Evolutionary conservation across 2,888 invertebrate genomes (phyloP).

Genomic region (Deilephila porcellus): DNA sequence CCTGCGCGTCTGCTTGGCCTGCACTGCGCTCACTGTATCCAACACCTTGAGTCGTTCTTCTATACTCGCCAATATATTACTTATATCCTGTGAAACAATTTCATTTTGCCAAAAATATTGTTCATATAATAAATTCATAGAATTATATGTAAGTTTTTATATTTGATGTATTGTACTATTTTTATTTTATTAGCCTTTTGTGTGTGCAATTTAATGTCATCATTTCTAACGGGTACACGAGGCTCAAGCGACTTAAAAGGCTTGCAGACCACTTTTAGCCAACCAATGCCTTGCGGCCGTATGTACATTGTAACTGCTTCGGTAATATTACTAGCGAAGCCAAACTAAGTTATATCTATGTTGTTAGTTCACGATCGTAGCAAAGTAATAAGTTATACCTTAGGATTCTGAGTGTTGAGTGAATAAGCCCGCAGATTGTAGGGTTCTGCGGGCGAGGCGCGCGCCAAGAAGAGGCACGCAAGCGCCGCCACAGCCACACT

Average conservation of each 20-base stretch:
- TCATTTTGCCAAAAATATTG: too few relatives aligned
- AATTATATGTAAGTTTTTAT: too few relatives aligned
- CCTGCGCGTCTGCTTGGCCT: slow-evolving; percentile 73
- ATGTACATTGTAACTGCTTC: not conserved
- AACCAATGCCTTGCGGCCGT: not conserved
- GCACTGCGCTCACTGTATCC: slow-evolving; percentile 72
- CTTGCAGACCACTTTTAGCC: not conserved
- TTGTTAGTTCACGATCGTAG: not conserved
- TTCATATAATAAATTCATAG: too few relatives aligned
- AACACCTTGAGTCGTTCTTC: slow-evolving; percentile 74
- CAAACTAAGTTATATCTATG: not conserved
- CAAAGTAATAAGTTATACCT: slow-evolving; percentile 54
- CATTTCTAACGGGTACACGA: not conserved
- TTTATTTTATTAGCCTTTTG: too few relatives aligned
- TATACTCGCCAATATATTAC: slow-evolving; percentile 66
- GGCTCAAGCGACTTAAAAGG: not conserved
- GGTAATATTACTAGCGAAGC: not conserved
- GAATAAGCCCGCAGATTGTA: slow-evolving; percentile 65
- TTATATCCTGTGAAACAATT: slow-evolving; percentile 64
- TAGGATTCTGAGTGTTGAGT: slow-evolving; percentile 62
- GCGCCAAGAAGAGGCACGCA: slow-evolving; percentile 82
- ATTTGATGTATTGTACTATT: not conserved
- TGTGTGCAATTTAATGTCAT: too few relatives aligned
- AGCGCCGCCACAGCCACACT: slow-evolving; percentile 73
- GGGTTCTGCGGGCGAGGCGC: slow-evolving; percentile 72